Evolutionary conservation across 2,113 vertebrate species (phyloP).

Genomic region (Leucoraja erinaceus): DNA sequence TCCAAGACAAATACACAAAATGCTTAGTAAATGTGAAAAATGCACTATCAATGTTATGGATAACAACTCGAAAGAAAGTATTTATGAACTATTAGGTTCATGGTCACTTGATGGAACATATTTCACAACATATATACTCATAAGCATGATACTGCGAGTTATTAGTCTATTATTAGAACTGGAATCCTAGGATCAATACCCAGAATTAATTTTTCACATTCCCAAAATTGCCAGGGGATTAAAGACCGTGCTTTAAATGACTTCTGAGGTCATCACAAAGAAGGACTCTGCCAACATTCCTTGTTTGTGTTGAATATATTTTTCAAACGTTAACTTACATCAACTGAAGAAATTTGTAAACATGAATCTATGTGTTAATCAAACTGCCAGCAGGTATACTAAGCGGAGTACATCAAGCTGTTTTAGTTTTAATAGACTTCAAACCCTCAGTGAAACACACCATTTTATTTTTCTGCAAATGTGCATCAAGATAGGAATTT

Average conservation of each 20-base stretch:
- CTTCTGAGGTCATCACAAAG: constrained; percentile 6
- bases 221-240: not conserved
- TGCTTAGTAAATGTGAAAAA: not conserved
- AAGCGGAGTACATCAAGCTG: not conserved
- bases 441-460: too few species aligned
- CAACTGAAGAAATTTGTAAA: not conserved
- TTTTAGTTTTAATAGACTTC: too few species aligned
- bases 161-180: constrained; percentile 7
- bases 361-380: not conserved
- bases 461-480: not conserved
- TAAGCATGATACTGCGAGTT: not conserved
- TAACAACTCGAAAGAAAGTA: not conserved
- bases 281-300: not conserved
- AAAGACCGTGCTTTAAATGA: not conserved
- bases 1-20: not conserved
- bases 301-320: not conserved
- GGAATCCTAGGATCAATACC: not conserved
- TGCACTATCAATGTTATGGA: not conserved
- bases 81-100: not conserved
- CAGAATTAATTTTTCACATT: constrained; percentile 19
- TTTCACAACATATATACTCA: not conserved
- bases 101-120: not conserved
- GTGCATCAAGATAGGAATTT: not conserved
- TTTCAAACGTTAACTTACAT: not conserved
- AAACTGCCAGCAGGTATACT: not conserved